These are phyloP conservation scores for Eclectus roratus DNA, from an alignment of 2,113 vertebrate genomes.

Conservation along the genomic window DNA sequence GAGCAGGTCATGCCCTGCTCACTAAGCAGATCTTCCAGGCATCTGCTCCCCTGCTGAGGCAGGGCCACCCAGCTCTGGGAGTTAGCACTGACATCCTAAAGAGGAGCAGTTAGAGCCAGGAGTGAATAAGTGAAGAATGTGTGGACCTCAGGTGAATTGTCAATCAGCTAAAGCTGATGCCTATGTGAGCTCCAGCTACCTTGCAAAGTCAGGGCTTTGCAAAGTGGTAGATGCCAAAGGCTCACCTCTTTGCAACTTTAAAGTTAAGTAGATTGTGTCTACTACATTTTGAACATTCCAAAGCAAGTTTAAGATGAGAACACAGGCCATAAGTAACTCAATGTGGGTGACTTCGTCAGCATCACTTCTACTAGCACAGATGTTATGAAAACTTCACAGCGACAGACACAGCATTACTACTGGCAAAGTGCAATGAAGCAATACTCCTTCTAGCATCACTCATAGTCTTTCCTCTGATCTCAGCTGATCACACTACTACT, in stretches of 20 bases:
- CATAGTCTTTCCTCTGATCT: not conserved
- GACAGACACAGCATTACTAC: not conserved
- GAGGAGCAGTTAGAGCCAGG: not conserved
- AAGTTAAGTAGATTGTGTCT: not conserved
- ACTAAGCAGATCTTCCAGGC: not conserved
- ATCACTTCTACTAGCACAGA: not conserved
- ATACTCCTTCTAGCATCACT: not conserved
- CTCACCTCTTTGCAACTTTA: not conserved
- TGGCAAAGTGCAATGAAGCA: not conserved
- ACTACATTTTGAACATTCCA: not conserved
- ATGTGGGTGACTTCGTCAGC: not conserved
- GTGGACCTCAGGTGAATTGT: not conserved
- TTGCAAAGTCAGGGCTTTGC: not conserved
- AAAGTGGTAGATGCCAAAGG: not conserved
- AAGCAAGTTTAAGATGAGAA: not conserved
- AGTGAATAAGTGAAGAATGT: not conserved
- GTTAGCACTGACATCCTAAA: not conserved
- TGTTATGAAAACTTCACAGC: not conserved
- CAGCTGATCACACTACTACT: fast-evolving
- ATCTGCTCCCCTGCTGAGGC: not conserved
- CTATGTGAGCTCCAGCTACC: not conserved
- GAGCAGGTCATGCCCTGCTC: not conserved
- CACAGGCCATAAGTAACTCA: not conserved
- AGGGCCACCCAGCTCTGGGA: not conserved
- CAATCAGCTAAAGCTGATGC: not conserved